phyloP scores from a whole-genome alignment of 2,113 vertebrate genomes.

The Paradoxurus hermaphroditus region DNA sequence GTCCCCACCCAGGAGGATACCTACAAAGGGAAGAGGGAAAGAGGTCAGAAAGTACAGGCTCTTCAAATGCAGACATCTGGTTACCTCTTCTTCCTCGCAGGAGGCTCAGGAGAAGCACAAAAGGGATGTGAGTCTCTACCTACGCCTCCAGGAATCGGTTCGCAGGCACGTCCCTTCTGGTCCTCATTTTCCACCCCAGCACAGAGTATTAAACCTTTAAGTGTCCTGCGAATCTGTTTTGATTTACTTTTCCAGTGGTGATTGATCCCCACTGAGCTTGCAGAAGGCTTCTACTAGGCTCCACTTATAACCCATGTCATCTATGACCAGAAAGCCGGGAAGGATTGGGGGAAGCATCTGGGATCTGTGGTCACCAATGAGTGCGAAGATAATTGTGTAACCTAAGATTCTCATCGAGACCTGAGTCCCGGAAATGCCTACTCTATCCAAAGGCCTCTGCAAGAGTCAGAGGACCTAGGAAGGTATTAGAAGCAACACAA shows the following conservation, averaged over 20 bases:
- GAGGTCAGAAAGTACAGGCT: neutral
- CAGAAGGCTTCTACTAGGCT: slow-evolving; percentile 19
- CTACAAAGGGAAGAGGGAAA: slow-evolving; percentile 76
- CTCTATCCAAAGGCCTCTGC: neutral
- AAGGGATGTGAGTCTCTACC: neutral
- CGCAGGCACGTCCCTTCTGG: neutral
- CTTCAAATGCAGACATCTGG: neutral
- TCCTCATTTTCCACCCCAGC: neutral
- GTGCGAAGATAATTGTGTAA: neutral
- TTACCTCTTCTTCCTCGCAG: neutral
- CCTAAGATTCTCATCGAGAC: neutral
- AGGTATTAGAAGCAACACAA: slow-evolving; percentile 9
- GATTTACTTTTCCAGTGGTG: neutral
- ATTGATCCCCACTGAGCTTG: neutral
- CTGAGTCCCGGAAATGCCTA: neutral
- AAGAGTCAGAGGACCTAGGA: neutral
- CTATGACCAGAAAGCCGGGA: neutral
- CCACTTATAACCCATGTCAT: neutral
- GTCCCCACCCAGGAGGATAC: slow-evolving; percentile 94
- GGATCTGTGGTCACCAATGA: neutral
- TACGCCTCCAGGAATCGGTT: neutral
- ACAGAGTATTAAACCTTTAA: neutral
- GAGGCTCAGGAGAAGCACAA: neutral
- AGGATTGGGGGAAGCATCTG: neutral
- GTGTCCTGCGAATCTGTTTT: neutral